phyloP scores from a whole-genome alignment of 2,888 invertebrate species.

The Amiota mariae region DNA sequence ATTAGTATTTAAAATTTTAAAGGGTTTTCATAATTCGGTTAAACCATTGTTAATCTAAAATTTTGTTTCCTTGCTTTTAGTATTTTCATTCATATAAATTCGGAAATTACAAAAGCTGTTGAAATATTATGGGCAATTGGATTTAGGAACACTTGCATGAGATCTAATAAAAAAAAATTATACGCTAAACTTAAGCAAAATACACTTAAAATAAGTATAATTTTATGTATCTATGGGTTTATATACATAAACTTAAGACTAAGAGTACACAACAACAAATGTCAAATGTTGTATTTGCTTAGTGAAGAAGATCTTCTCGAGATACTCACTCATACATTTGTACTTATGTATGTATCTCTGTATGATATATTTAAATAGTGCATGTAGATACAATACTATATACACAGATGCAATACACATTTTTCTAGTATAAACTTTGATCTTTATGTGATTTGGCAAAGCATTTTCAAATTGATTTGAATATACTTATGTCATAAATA shows the following conservation, averaged over 20 bases:
- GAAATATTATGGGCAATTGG: no score
- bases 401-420: no score
- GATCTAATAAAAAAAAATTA: background rate
- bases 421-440: slow-evolving; percentile 1
- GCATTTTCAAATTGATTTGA: background rate
- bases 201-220: background rate
- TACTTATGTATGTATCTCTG: no score
- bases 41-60: no score
- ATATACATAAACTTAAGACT: background rate
- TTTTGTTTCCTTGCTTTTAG: no score
- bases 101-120: no score
- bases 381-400: slow-evolving; percentile 4
- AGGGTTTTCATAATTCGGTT: no score
- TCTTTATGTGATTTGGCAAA: slow-evolving; percentile 25
- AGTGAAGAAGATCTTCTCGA: no score
- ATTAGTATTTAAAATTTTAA: no score
- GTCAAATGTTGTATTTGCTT: background rate
- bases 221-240: background rate
- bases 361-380: slow-evolving; percentile 7
- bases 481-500: background rate
- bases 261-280: background rate
- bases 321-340: no score
- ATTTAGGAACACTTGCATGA: no score
- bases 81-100: no score
- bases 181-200: background rate